Base-by-base conservation (phyloP, 2,888 invertebrate genomes). In the Ornithoptera alexandrae region DNA sequence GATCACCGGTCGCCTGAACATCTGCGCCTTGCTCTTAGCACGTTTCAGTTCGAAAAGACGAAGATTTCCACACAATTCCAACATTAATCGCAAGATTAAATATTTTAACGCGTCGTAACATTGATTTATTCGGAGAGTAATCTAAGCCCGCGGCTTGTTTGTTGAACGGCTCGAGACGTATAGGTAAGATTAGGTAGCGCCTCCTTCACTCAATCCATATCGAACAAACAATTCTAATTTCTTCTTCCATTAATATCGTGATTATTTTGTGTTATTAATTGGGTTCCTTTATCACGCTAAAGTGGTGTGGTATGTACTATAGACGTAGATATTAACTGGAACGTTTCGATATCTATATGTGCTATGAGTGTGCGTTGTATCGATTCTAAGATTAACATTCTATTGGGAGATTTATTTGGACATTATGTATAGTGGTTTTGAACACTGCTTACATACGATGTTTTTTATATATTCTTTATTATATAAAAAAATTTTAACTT, bases 21-120 rank as follows among this genome's bases (percentile, higher is more conserved):
- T 83, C 83, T 86, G 85, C 77, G 82, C 76, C 78, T 62, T 69
- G 66, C 69, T 57, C 58, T 62, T 66, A 58, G 79, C 77, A 77
- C 79, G 78, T 82, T 79, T 79, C 79, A 80, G 77, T 81, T 82
- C 84, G 86, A 85, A 86, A 87, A 88, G 85, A 82, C 83, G 81
- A 81, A 81, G 81, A 83, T 84, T 83, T 84, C 80, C 85, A 79
- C 81, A 39, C 39, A 39, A 39, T 39, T 39, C 82, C 82, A 79
- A 84, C 90, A 91, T 91, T 92, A 91, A 91, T 90, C 91, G 90
- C 86, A 84, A 87, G 89, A 89, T 92, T 92, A 90, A 91, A 92
- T 90, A 91, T 92, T 92, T 91, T 90, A 92, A 92, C 91, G 89
- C 91, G 89, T 89, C 88, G 90, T 88, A 91, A 90, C 91, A 92